Evolutionary conservation across 2,113 vertebrate genomes (phyloP).

Genomic region (Smithornis capensis): DNA sequence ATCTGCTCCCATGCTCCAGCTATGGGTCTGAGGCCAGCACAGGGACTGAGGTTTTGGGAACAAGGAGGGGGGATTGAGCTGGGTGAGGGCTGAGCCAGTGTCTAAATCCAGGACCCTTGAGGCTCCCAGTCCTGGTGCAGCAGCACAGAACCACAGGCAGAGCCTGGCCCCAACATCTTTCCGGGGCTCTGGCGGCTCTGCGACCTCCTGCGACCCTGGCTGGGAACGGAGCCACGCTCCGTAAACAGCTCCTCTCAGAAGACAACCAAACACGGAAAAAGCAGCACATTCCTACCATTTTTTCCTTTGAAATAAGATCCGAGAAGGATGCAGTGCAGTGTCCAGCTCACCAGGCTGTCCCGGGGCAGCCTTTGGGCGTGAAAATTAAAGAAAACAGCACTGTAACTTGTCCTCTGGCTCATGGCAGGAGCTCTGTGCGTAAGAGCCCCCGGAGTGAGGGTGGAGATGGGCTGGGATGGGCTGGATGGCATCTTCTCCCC

Average conservation of each 20-base stretch:
- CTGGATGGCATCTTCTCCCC: not conserved
- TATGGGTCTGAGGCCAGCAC: rapidly evolving
- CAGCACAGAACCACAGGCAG: not conserved
- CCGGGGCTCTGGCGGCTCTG: not conserved
- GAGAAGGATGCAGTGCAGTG: not conserved
- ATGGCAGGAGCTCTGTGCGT: not conserved
- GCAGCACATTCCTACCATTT: conserved; percentile 22
- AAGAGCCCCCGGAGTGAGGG: not conserved
- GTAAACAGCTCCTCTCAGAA: not conserved
- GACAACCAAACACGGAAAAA: conserved; percentile 3
- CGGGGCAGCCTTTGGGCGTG: rapidly evolving
- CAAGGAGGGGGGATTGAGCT: not conserved
- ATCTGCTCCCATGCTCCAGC: not conserved
- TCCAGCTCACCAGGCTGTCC: not conserved
- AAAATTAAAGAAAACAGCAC: conserved; percentile 30
- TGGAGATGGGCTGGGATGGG: not conserved
- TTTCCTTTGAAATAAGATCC: not conserved
- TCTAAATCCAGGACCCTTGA: rapidly evolving
- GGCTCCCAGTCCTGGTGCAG: not conserved
- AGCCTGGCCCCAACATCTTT: not conserved
- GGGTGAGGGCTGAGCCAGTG: not conserved
- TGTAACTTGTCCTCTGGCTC: not conserved
- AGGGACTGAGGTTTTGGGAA: not conserved
- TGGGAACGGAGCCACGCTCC: not conserved
- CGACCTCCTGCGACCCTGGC: not conserved